Conservation (phyloP, 1,140 invertebrate genomes). For the Orius laevigatus region DNA sequence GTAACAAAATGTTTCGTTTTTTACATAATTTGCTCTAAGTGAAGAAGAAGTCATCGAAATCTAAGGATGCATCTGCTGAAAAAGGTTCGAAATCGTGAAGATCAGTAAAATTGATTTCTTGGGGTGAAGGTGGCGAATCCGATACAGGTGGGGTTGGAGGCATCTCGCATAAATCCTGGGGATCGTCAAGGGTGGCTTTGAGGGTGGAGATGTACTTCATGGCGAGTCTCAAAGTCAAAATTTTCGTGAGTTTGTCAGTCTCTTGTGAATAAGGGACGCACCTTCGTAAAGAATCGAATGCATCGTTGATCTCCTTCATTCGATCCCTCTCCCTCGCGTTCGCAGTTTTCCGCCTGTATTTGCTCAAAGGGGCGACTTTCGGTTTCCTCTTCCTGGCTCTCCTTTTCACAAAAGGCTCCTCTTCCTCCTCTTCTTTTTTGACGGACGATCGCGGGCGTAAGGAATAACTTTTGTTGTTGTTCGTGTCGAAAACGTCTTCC, state of each 20-base stretch:
- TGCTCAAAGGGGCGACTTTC: slow-evolving; percentile 63
- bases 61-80: no score
- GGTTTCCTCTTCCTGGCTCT: slow-evolving; percentile 30
- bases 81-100: no score
- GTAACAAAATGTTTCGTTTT: no score
- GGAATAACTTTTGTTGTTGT: slow-evolving; percentile 21
- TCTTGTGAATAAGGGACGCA: slow-evolving; percentile 40
- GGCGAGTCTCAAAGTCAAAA: slow-evolving; percentile 40
- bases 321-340: slow-evolving; percentile 66
- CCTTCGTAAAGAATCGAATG: slow-evolving; percentile 57
- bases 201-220: slow-evolving; percentile 48
- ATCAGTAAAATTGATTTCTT: no score
- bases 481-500: no score
- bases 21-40: no score
- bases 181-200: slow-evolving; percentile 23
- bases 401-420: slow-evolving; percentile 13
- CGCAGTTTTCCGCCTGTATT: slow-evolving; percentile 71
- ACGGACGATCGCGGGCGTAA: slow-evolving; percentile 17
- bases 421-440: slow-evolving; percentile 17
- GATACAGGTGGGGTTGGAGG: neutral
- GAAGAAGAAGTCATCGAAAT: no score
- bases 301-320: slow-evolving; percentile 73
- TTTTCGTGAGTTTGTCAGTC: slow-evolving; percentile 37
- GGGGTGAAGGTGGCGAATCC: no score
- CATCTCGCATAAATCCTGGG: slow-evolving; percentile 1